Conservation (phyloP, 2,797 vertebrate genomes). For the Tympanoctomys barrerae region DNA sequence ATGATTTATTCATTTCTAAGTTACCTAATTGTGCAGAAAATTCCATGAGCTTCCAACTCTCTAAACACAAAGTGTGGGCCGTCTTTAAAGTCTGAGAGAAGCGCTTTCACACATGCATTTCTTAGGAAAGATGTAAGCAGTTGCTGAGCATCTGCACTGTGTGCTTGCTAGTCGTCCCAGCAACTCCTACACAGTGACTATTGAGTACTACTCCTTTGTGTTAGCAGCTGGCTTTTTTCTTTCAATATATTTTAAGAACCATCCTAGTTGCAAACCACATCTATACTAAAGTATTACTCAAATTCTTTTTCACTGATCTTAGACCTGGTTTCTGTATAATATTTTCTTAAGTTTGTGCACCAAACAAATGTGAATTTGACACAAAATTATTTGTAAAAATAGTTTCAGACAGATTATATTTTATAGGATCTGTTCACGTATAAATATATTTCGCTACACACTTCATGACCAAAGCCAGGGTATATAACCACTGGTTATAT, state of each 20-base stretch:
- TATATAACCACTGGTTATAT: no score
- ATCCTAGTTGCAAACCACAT: conserved; percentile 55
- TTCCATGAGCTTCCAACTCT: not conserved
- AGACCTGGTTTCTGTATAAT: conserved; percentile 43
- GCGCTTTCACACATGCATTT: not conserved
- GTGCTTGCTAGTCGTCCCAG: conserved; percentile 49
- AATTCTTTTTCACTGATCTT: conserved; percentile 64
- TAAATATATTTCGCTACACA: conserved; percentile 49
- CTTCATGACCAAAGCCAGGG: not conserved
- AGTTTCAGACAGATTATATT: conserved; percentile 53
- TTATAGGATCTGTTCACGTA: conserved; percentile 8
- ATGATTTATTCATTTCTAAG: conserved; percentile 45
- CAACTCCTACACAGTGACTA: conserved; percentile 69
- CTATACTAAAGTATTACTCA: conserved; percentile 55
- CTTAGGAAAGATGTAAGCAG: conserved; percentile 41
- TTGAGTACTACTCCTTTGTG: conserved; percentile 72
- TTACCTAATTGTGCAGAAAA: conserved; percentile 28
- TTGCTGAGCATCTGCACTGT: conserved; percentile 19
- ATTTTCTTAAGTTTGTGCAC: conserved; percentile 44
- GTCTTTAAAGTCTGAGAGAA: not conserved
- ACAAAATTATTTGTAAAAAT: conserved; percentile 58
- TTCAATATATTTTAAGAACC: conserved; percentile 75
- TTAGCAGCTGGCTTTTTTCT: conserved; percentile 74
- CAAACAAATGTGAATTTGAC: conserved; percentile 43
- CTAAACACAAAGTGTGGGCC: not conserved